Percentiles rank a stretch among this genome's conserved stretches.
Evolutionary conservation across 2,797 vertebrate genomes (phyloP).

Genomic region (Acanthornis magna): DNA sequence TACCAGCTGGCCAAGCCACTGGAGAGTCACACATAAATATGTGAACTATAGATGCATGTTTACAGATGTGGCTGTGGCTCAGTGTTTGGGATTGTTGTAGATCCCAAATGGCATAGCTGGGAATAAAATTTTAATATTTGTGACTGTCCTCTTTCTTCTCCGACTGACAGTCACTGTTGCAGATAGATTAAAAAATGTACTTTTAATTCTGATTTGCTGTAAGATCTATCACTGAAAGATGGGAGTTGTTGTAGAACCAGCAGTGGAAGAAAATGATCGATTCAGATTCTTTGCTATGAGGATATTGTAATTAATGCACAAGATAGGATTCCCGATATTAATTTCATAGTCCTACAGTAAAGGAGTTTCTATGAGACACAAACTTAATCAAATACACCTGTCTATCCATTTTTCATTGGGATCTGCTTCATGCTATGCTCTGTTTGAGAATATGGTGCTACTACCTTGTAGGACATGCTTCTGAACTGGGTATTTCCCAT

Average conservation of each 20-base stretch:
- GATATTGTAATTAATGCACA: neutral
- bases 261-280: neutral
- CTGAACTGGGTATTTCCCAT: neutral
- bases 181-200: neutral
- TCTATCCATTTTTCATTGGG: neutral
- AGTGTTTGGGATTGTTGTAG: neutral
- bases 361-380: neutral
- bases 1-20: neutral
- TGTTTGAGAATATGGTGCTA: neutral
- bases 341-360: neutral
- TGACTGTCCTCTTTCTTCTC: neutral
- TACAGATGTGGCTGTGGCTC: neutral
- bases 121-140: neutral
- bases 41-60: neutral
- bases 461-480: fast-evolving
- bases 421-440: neutral
- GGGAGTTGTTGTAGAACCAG: neutral
- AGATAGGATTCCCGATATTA: neutral
- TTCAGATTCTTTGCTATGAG: neutral
- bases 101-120: neutral
- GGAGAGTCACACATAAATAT: neutral
- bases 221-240: neutral
- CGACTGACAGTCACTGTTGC: neutral
- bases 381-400: neutral
- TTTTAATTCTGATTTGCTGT: neutral